Evolutionary conservation across 2,888 invertebrate species (phyloP), one percentile per base, ranked within the genome.

Genomic region (Synanthedon myopaeformis): DNA sequence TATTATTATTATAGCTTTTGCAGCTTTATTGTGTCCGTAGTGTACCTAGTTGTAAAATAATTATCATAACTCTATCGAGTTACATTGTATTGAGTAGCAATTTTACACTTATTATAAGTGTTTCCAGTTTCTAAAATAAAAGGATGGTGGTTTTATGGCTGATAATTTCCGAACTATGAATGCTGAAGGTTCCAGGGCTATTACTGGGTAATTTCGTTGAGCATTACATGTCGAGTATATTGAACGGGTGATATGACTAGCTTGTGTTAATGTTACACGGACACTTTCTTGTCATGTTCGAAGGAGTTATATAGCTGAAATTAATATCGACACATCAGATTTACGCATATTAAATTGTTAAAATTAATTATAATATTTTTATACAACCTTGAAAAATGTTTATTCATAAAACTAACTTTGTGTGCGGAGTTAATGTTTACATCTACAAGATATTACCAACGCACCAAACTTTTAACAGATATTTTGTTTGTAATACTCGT

Each of bases 141-240:
- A 80, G 72, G 73, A 73, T 74, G 72, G 64, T 67, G 69, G 70
- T 75, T 85, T 84, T 85, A 85, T 84, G 79, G 79, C 76, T 79
- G 83, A 85, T 85, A 85, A 86, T 85, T 82, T 85, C 72, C 76
- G 78, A 83, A 83, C 82, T 84, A 82, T 76, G 79, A 82, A 83
- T 81, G 76, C 73, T 72, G 76, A 81, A 75, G 79, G 76, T 76
- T 72, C 73, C 67, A 74, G 72, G 59, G 79, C 74, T 80, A 83
- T 84, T 85, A 84, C 77, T 70, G 76, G 75, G 83, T 76, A 84
- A 84, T 85, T 84, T 84, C 61, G 72, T 66, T 57, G 69, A 69
- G 69, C 73, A 77, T 78, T 79, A 84, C 82, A 82, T 70, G 81
- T 60, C 62, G 64, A 68, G 76, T 76, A 57, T 75, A 75, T 73